These are phyloP conservation scores for Phoxinus dragarum DNA, from an alignment of 2,797 vertebrate species.

Conservation along the genomic window DNA sequence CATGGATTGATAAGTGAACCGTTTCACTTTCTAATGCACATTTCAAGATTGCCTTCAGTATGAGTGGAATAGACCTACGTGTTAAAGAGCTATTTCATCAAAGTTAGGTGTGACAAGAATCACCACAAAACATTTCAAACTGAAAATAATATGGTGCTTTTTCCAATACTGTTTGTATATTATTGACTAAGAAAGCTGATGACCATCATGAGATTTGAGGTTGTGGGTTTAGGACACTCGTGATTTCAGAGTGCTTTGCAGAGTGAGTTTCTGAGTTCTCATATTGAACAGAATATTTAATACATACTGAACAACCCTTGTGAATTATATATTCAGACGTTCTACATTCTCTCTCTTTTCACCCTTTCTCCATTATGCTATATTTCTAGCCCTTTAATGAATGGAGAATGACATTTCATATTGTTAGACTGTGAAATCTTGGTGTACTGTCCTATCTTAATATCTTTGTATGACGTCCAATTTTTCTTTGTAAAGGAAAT, in stretches of 20 bases:
- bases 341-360: slow-evolving; percentile 55
- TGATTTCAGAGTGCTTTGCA: slow-evolving; percentile 49
- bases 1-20: slow-evolving; percentile 29
- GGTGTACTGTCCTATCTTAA: slow-evolving; percentile 65
- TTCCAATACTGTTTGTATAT: slow-evolving; percentile 31
- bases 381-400: slow-evolving; percentile 63
- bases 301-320: slow-evolving; percentile 44
- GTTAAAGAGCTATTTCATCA: slow-evolving; percentile 15
- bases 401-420: slow-evolving; percentile 45
- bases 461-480: slow-evolving; percentile 67
- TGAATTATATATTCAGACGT: slow-evolving; percentile 47
- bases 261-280: slow-evolving; percentile 32
- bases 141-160: slow-evolving; percentile 35
- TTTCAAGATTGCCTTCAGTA: slow-evolving; percentile 43
- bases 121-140: slow-evolving; percentile 9
- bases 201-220: slow-evolving; percentile 3
- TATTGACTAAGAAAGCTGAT: slow-evolving; percentile 27
- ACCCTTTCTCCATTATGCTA: slow-evolving; percentile 48
- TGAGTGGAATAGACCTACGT: neutral
- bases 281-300: slow-evolving; percentile 51
- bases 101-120: neutral
- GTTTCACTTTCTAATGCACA: slow-evolving; percentile 46
- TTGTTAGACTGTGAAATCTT: slow-evolving; percentile 68
- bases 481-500: slow-evolving; percentile 71
- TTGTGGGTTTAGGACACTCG: slow-evolving; percentile 28